A percentile compares a stretch with the other conserved stretches of the same genome.
Conservation (phyloP, 2,113 vertebrate genomes). For the Jacana jacana region DNA sequence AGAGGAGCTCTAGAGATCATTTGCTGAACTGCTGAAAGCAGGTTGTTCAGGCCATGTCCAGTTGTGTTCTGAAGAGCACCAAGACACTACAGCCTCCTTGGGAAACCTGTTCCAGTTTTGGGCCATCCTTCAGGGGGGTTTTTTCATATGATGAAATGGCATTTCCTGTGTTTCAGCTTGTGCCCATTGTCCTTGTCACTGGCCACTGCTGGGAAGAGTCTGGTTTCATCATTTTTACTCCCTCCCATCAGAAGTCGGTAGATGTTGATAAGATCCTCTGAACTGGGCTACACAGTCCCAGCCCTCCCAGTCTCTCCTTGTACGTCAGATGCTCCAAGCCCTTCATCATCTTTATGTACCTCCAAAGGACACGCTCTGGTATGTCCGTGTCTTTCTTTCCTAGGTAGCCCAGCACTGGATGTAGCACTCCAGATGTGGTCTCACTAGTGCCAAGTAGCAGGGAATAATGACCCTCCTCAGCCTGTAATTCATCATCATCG, state of each 20-base stretch:
- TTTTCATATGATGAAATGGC: not conserved
- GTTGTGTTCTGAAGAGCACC: not conserved
- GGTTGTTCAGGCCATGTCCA: not conserved
- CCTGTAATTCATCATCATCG: not conserved
- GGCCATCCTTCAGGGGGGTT: not conserved
- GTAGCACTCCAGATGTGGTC: not conserved
- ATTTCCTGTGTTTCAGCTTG: not conserved
- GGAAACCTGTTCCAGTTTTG: not conserved
- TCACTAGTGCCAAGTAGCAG: not conserved
- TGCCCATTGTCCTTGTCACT: not conserved
- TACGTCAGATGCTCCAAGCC: not conserved
- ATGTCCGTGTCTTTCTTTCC: not conserved
- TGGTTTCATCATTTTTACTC: not conserved
- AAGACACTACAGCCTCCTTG: not conserved
- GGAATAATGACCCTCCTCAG: not conserved
- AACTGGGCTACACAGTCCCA: not conserved
- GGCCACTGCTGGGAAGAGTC: not conserved
- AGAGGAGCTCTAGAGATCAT: not conserved
- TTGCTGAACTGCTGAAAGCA: not conserved
- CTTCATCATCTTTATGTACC: not conserved
- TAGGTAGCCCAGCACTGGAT: not conserved
- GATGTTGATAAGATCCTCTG: not conserved
- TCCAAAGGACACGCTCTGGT: accelerated
- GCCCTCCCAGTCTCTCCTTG: not conserved
- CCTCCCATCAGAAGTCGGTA: not conserved